Percentiles rank a stretch among this genome's conserved stretches.
These are phyloP conservation scores for Psittacula cyanocephala DNA, from an alignment of 2,113 vertebrate species.

Conservation along the genomic window DNA sequence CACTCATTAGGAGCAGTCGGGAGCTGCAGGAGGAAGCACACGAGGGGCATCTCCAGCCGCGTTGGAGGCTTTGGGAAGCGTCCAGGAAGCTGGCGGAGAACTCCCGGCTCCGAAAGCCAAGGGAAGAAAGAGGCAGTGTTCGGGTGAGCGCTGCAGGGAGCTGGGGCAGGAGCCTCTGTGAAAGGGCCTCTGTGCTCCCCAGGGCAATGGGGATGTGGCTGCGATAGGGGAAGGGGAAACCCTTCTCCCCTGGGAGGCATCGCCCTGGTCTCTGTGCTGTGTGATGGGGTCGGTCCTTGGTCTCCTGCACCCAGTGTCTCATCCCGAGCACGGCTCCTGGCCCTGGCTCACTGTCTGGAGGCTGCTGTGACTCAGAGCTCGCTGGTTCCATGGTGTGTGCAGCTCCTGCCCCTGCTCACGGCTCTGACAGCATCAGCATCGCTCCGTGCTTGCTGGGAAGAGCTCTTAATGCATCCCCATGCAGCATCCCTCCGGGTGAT, in stretches of 20 bases:
- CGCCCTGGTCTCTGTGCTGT: accelerated
- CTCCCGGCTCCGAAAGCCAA: not conserved
- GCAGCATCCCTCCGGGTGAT: not conserved
- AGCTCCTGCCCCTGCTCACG: not conserved
- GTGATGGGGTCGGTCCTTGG: not conserved
- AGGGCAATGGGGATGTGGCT: not conserved
- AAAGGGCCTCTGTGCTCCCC: not conserved
- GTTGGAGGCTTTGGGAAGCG: not conserved
- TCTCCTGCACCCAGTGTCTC: accelerated
- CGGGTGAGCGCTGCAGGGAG: not conserved
- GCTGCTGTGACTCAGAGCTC: not conserved
- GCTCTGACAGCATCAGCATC: accelerated
- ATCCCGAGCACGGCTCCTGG: not conserved
- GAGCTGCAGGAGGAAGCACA: not conserved
- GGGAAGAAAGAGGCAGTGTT: conserved; percentile 42
- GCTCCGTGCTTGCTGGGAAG: not conserved
- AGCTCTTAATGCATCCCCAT: not conserved
- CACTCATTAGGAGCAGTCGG: not conserved
- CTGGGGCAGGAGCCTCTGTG: not conserved
- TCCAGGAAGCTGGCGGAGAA: not conserved
- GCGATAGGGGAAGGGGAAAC: not conserved
- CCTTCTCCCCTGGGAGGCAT: not conserved
- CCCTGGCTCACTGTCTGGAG: not conserved
- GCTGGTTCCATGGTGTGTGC: not conserved
- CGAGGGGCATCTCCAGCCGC: not conserved